A percentile compares a stretch with the other conserved stretches of the same genome.
Conservation (phyloP, 1,140 invertebrate species). For the Planococcus citri region DNA sequence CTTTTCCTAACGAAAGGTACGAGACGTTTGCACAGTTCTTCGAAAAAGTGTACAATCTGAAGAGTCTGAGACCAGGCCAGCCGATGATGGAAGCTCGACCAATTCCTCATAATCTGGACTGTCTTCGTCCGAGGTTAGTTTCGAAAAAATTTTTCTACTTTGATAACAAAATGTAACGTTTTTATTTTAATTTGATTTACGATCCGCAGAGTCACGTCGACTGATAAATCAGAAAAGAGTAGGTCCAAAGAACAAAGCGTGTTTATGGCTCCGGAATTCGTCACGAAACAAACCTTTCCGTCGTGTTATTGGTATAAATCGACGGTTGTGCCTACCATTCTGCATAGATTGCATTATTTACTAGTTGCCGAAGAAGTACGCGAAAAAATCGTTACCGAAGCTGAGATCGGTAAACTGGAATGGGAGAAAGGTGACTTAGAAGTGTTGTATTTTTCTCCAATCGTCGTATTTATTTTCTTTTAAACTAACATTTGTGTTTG, state of each 20-base stretch:
- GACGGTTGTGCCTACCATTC: constrained; percentile 70
- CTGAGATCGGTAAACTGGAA: not conserved
- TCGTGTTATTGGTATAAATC: constrained; percentile 83
- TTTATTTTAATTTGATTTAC: not conserved
- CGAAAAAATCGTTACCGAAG: constrained; percentile 36
- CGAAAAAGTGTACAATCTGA: not conserved
- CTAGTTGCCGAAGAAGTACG: constrained; percentile 70
- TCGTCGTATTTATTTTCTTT: no score
- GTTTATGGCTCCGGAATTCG: constrained; percentile 76
- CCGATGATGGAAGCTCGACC: constrained; percentile 36
- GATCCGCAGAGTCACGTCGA: not conserved
- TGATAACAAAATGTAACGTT: constrained; percentile 29
- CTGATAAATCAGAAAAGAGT: not conserved
- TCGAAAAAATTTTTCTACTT: not conserved
- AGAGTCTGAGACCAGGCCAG: not conserved
- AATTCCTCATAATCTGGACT: constrained; percentile 63
- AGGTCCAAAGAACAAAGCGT: not conserved
- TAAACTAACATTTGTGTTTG: no score
- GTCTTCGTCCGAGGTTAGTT: constrained; percentile 49
- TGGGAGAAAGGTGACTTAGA: not conserved
- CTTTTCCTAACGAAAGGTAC: not conserved
- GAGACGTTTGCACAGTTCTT: not conserved
- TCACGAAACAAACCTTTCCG: constrained; percentile 52
- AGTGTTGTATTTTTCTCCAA: not conserved
- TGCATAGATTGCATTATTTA: constrained; percentile 63